These are phyloP conservation scores for Fragum whitleyi DNA, from an alignment of 2,888 invertebrate genomes.

Conservation along the genomic window DNA sequence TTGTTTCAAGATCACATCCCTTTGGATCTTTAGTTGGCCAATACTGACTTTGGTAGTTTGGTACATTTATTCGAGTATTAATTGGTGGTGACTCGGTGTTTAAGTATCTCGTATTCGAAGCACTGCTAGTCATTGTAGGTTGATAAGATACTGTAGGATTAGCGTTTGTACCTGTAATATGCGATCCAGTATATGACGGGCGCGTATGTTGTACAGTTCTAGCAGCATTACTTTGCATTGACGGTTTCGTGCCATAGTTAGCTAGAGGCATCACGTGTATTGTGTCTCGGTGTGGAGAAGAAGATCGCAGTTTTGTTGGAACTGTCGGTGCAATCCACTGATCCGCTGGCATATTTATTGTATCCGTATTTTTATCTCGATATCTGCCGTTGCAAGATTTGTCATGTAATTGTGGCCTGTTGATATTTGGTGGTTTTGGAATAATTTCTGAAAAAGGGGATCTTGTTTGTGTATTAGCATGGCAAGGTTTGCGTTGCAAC, in stretches of 20 bases:
- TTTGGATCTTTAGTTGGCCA: neutral
- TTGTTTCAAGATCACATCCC: neutral
- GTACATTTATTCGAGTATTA: neutral
- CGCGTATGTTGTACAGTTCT: neutral
- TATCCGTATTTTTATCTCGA: too few species aligned
- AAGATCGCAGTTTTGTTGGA: neutral
- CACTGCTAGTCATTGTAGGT: neutral
- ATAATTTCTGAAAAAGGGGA: neutral
- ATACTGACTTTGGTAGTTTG: neutral
- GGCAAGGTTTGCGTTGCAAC: too few species aligned
- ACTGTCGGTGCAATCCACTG: conserved; percentile 21
- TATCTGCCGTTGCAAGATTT: neutral
- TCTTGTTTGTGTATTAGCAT: neutral
- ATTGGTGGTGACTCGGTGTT: neutral
- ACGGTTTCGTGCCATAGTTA: neutral
- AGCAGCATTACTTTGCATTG: too few species aligned
- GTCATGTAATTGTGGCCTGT: neutral
- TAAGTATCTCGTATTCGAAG: neutral
- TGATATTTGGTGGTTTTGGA: neutral
- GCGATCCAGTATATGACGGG: neutral
- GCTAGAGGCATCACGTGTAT: neutral
- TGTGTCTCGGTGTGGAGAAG: neutral
- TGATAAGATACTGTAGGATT: neutral
- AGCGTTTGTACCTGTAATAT: neutral
- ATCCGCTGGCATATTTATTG: neutral